Conservation (phyloP, 2,888 invertebrate genomes). For the Melinaea menophilus region DNA sequence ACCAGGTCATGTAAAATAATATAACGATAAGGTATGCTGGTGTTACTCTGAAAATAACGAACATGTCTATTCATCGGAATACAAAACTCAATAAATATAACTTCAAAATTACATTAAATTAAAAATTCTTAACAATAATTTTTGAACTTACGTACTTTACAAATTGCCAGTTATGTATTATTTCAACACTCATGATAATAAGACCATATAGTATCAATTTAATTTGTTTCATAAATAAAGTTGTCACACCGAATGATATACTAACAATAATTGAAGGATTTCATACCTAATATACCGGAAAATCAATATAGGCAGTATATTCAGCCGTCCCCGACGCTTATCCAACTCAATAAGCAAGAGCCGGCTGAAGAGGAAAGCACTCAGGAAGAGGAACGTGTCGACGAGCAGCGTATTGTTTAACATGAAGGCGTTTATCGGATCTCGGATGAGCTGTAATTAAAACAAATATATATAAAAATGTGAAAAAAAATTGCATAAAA, state of each 20-base stretch:
- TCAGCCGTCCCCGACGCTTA: slow-evolving; percentile 80
- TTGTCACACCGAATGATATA: too few relatives aligned
- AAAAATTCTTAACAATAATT: too few relatives aligned
- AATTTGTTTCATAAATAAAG: too few relatives aligned
- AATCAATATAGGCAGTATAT: slow-evolving; percentile 79
- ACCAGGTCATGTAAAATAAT: slow-evolving; percentile 84
- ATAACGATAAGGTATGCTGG: slow-evolving; percentile 85
- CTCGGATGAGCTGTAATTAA: slow-evolving; percentile 72
- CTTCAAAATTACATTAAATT: too few relatives aligned
- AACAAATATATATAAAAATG: neutral
- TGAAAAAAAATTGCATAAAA: neutral
- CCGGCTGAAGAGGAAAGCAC: slow-evolving; percentile 83
- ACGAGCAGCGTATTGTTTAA: slow-evolving; percentile 83
- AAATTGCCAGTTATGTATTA: too few relatives aligned
- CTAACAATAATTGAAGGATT: neutral
- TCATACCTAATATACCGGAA: slow-evolving; percentile 82
- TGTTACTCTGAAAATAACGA: slow-evolving; percentile 78
- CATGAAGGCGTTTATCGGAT: slow-evolving; percentile 79
- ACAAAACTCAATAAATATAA: neutral
- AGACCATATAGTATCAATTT: too few relatives aligned
- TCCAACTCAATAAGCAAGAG: slow-evolving; percentile 83
- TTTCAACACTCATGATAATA: too few relatives aligned
- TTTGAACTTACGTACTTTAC: too few relatives aligned
- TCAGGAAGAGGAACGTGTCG: slow-evolving; percentile 84
- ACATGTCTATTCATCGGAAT: neutral